Evolutionary conservation across 2,113 vertebrate genomes (phyloP).

Genomic region (Gallinago paraguaiae): DNA sequence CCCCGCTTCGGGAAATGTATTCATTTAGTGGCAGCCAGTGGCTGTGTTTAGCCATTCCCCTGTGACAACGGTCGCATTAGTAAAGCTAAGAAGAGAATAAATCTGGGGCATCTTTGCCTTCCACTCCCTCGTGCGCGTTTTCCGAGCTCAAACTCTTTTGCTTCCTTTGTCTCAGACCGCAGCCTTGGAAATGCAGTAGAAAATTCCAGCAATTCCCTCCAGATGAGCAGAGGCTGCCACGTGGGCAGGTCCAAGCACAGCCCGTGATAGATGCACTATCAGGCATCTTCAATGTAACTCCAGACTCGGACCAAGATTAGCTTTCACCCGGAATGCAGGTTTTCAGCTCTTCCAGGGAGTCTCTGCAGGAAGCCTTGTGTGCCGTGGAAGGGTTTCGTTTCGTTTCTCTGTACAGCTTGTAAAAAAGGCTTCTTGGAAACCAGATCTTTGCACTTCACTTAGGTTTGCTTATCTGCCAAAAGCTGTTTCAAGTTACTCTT

Average conservation of each 20-base stretch:
- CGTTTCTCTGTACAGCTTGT: neutral
- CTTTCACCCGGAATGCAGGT: neutral
- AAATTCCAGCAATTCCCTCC: neutral
- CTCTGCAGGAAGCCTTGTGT: neutral
- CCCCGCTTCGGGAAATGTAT: neutral
- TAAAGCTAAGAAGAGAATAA: neutral
- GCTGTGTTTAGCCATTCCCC: neutral
- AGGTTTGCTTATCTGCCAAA: neutral
- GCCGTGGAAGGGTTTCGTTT: neutral
- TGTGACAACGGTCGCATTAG: neutral
- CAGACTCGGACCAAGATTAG: neutral
- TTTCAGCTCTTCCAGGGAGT: neutral
- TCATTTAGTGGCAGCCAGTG: neutral
- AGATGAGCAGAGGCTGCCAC: neutral
- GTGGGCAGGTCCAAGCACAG: neutral
- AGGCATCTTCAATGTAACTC: neutral
- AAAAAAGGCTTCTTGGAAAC: conserved; percentile 48
- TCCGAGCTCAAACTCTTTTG: neutral
- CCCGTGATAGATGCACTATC: neutral
- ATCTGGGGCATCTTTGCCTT: neutral
- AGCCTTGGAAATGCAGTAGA: neutral
- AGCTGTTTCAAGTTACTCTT: conserved; percentile 46
- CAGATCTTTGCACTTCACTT: conserved; percentile 9
- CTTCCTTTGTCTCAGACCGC: neutral
- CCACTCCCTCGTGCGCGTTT: neutral